Evolutionary conservation across 2,113 vertebrate species (phyloP), one percentile per base, ranked within the genome.

Genomic region (Dicentrarchus labrax): DNA sequence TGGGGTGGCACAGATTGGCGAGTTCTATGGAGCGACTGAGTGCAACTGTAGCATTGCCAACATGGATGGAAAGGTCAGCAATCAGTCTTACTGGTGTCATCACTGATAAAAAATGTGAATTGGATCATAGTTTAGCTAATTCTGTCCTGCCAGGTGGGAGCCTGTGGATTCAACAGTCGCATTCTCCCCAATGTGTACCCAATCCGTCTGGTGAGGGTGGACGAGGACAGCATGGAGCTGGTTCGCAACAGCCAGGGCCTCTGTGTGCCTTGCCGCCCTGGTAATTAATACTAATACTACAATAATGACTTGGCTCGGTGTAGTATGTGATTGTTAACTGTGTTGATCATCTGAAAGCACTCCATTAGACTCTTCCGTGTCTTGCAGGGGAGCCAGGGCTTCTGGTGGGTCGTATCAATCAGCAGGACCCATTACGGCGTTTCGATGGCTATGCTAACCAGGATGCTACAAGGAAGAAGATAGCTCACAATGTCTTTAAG

Each of bases 21-120:
- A 99, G 93, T 99, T 99, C 94, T 99, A 98, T 0, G 98, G 98
- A 0, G 98, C 98, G 8, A 99, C 98, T 0, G 97, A 98, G 81
- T 99, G 98, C 80, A 99, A 99, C 95, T 99, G 98, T 83, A 98
- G 97, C 94, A 96, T 98, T 0, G 98, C 97, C 84, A 99, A 99
- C 93, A 83, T 98, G 94, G 97, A 98, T 0, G 97, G 97, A 64
- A 99, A 97, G 96, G 97, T 98, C 15, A 68, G 64, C 4, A 1
- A 4, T 13, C 6, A 6, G 22, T 51, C 43, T 53, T 36, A 7
- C 19, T 73, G 51, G 5, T 74, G n/a, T 65, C 41, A 22, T 62
- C 13, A 36, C 43, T 38, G n/a, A 65, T 41, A 13, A 57, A 57
- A 30, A 66, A 83, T 57, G 2, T 76, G 6, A 59, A 59, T 54